Evolutionary conservation across 2,888 invertebrate species (phyloP).

Genomic region (Leptinotarsa tumamoca): DNA sequence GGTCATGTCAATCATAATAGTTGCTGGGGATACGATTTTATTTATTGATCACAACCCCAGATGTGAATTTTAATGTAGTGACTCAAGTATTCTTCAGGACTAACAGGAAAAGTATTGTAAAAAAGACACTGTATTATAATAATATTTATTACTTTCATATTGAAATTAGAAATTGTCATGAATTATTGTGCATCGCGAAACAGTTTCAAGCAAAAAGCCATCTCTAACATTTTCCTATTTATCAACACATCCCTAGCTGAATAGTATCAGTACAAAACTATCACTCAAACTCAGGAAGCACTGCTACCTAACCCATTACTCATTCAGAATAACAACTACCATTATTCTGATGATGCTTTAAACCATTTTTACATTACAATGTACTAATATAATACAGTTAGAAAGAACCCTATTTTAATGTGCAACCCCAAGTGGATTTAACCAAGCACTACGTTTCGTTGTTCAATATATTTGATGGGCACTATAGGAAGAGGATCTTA

Average conservation of each 20-base stretch:
- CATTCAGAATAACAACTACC: not conserved
- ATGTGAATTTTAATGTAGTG: too few species aligned
- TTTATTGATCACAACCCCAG: too few species aligned
- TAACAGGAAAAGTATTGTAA: not conserved
- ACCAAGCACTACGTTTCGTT: not conserved
- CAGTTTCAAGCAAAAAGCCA: conserved; percentile 56
- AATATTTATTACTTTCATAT: conserved; percentile 55
- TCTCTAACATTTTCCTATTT: conserved; percentile 21
- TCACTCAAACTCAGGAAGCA: conserved; percentile 20
- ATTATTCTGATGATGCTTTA: not conserved
- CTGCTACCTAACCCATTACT: conserved; percentile 15
- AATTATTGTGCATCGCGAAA: conserved; percentile 66
- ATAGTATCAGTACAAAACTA: conserved; percentile 19
- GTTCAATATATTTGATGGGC: not conserved
- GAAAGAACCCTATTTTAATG: not conserved
- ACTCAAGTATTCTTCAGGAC: too few species aligned
- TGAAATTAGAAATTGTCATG: conserved; percentile 66
- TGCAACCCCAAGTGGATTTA: too few species aligned
- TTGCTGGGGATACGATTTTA: too few species aligned
- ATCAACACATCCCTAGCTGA: conserved; percentile 20
- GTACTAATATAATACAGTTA: not conserved
- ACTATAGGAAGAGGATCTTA: not conserved
- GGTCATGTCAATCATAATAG: not conserved
- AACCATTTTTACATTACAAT: conserved; percentile 6
- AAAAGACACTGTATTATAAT: conserved; percentile 12